A percentile compares a stretch with the other conserved stretches of the same genome.
phyloP scores from a whole-genome alignment of 1,140 invertebrate genomes.

The Rhagoletis zephyria region DNA sequence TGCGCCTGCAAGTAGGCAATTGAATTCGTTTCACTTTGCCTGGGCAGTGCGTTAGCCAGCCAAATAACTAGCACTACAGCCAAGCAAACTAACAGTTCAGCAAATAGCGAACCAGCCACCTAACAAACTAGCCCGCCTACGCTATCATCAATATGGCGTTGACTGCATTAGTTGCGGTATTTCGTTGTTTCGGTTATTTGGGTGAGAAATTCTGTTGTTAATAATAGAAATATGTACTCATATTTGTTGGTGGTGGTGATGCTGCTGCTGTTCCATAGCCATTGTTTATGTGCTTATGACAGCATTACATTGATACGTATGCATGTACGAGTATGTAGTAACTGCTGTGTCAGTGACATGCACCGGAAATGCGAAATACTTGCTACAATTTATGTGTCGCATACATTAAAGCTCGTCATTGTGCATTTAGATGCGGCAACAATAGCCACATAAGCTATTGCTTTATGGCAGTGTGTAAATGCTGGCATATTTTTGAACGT shows the following conservation, averaged over 20 bases:
- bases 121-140: neutral
- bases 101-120: neutral
- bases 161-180: conserved; percentile 51
- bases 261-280: no score
- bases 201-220: conserved; percentile 34
- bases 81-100: neutral
- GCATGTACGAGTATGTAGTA: no score
- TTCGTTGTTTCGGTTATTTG: conserved; percentile 43
- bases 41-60: neutral
- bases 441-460: no score
- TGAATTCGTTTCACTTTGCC: neutral
- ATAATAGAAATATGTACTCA: conserved; percentile 32
- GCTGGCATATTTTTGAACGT: no score
- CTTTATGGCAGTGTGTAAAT: no score
- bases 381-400: neutral
- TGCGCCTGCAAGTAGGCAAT: conserved; percentile 34
- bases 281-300: no score
- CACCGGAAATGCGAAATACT: neutral
- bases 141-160: conserved; percentile 15
- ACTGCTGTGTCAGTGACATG: neutral
- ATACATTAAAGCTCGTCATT: neutral
- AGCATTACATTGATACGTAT: no score
- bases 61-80: neutral
- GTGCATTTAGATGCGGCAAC: no score
- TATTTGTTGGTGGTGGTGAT: neutral